A percentile compares a stretch with the other conserved stretches of the same genome.
These are phyloP conservation scores for Lasioglossum oenotherae DNA, from an alignment of 2,888 invertebrate genomes.

Conservation along the genomic window DNA sequence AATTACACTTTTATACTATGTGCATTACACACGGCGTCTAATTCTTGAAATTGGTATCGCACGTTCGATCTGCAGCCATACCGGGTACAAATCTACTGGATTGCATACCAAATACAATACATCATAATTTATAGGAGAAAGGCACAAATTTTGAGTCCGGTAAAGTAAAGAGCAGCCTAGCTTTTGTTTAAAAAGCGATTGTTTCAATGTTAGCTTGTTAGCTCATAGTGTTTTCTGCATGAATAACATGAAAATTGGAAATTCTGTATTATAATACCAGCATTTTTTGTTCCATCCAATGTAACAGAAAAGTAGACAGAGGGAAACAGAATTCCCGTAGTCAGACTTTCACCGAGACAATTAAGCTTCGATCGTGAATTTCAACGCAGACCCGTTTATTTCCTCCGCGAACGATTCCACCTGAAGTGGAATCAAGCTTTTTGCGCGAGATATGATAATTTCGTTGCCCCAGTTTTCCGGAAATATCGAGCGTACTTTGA, in stretches of 20 bases:
- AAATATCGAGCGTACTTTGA: conserved; percentile 25
- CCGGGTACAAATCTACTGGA: too few species aligned
- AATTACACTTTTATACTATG: conserved; percentile 15
- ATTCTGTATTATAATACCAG: not conserved
- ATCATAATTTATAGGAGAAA: too few species aligned
- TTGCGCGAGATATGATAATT: conserved; percentile 44
- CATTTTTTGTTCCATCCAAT: not conserved
- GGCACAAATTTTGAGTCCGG: too few species aligned
- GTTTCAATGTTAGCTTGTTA: not conserved
- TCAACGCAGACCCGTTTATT: conserved; percentile 17
- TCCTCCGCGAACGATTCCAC: not conserved
- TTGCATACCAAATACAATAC: too few species aligned
- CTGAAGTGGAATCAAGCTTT: conserved; percentile 13
- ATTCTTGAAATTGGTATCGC: not conserved
- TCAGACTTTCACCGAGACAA: conserved; percentile 17
- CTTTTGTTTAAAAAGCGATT: too few species aligned
- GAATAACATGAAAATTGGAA: not conserved
- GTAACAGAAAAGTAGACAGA: not conserved
- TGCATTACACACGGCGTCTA: too few species aligned
- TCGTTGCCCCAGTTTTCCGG: conserved; percentile 36
- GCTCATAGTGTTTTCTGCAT: not conserved
- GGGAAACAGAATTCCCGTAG: not conserved
- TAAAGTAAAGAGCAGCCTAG: too few species aligned
- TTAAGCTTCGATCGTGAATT: conserved; percentile 30
- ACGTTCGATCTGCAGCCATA: too few species aligned